A percentile compares a stretch with the other conserved stretches of the same genome.
phyloP scores from a whole-genome alignment of 2,113 vertebrate species.

The Lophotis ruficrista region DNA sequence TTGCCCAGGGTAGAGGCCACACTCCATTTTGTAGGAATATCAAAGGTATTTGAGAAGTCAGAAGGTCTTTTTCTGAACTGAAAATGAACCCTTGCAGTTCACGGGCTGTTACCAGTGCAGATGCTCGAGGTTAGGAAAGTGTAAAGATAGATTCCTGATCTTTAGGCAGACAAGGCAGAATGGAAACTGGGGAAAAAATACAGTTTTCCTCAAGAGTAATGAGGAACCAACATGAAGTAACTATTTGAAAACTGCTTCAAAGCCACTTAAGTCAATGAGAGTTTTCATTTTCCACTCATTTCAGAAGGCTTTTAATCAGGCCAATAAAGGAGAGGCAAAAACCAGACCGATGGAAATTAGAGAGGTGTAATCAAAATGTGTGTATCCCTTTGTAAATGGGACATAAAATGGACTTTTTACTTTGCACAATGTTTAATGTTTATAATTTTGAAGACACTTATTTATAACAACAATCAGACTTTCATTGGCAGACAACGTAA shows the following conservation, averaged over 20 bases:
- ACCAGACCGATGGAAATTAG: neutral
- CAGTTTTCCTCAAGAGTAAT: neutral
- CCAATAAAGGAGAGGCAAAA: neutral
- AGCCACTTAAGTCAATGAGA: neutral
- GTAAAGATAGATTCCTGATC: neutral
- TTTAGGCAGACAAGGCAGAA: neutral
- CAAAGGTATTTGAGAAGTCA: neutral
- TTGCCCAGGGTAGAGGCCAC: neutral
- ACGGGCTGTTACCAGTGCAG: neutral
- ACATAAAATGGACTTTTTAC: neutral
- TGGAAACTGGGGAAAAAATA: neutral
- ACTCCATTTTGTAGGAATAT: neutral
- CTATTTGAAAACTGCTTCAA: neutral
- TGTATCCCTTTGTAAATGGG: neutral
- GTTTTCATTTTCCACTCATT: conserved; percentile 11
- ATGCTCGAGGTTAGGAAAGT: neutral
- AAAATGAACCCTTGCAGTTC: neutral
- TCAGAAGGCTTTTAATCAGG: conserved; percentile 14
- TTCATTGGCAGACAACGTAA: neutral
- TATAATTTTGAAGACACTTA: neutral
- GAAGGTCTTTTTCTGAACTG: neutral
- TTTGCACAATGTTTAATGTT: neutral
- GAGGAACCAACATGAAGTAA: neutral
- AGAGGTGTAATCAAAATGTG: neutral
- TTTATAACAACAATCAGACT: neutral